Evolutionary conservation across 2,888 invertebrate species (phyloP).

Genomic region (Coenonympha glycerion): DNA sequence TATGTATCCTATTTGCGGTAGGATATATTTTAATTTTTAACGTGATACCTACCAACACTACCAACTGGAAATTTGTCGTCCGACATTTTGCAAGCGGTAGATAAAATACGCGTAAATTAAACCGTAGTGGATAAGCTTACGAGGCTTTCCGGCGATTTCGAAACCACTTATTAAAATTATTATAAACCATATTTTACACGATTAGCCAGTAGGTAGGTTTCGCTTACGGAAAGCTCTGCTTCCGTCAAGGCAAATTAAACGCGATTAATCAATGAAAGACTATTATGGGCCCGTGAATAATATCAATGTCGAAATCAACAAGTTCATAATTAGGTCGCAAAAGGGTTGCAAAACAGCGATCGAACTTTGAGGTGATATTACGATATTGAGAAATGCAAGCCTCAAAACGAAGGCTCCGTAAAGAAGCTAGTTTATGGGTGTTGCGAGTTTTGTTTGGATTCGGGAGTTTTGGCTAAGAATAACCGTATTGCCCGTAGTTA

Average conservation of each 20-base stretch:
- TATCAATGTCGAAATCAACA: constrained; percentile 25
- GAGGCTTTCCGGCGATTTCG: constrained; percentile 17
- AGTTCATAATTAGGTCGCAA: constrained; percentile 19
- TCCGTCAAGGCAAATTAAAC: constrained; percentile 27
- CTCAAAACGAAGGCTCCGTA: constrained; percentile 9
- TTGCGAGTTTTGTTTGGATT: neutral
- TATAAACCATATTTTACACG: constrained; percentile 16
- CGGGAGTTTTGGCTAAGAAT: neutral
- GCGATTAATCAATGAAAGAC: constrained; percentile 22
- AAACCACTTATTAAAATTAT: constrained; percentile 15
- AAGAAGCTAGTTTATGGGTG: constrained; percentile 7
- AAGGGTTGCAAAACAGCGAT: constrained; percentile 17
- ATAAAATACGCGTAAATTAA: constrained; percentile 7
- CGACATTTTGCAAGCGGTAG: constrained; percentile 11
- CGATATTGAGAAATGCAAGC: constrained; percentile 6
- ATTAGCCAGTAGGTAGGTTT: neutral
- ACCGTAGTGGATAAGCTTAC: constrained; percentile 7
- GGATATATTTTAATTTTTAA: constrained; percentile 7
- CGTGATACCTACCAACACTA: neutral
- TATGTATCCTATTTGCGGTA: neutral
- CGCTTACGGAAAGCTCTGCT: constrained; percentile 22
- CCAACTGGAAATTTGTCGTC: neutral
- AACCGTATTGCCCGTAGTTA: too few relatives aligned
- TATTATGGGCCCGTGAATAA: constrained; percentile 22
- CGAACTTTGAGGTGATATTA: constrained; percentile 16